Evolutionary conservation across 1,140 invertebrate species (phyloP).

Genomic region (Meloidogyne floridensis): DNA sequence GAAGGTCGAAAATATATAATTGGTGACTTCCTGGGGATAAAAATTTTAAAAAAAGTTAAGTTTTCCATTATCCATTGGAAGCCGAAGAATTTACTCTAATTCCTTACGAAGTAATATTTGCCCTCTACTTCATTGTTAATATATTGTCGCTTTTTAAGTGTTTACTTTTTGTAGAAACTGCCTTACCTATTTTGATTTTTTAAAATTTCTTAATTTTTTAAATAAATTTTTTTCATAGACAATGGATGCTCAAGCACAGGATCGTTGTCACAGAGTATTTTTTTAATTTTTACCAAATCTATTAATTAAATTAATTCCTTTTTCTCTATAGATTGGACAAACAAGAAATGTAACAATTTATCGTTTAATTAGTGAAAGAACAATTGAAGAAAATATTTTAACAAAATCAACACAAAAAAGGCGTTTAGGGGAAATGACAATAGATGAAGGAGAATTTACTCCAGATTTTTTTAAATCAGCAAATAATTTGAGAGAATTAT

Average conservation of each 20-base stretch:
- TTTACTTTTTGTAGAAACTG: too few relatives aligned
- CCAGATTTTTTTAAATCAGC: constrained; percentile 91
- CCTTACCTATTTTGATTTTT: too few relatives aligned
- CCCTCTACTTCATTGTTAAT: too few relatives aligned
- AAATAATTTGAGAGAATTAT: constrained; percentile 62
- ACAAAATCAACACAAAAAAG: constrained; percentile 98
- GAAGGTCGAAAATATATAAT: too few relatives aligned
- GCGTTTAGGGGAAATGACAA: constrained; percentile 90
- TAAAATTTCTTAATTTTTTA: too few relatives aligned
- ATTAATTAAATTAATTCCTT: neutral
- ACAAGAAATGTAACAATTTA: constrained; percentile 99
- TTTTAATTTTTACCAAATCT: constrained; percentile 4
- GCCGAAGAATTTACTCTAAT: too few relatives aligned
- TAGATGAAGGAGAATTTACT: constrained; percentile 98
- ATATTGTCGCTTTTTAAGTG: too few relatives aligned
- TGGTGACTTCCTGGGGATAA: too few relatives aligned
- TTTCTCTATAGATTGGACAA: constrained; percentile 81
- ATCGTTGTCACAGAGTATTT: constrained; percentile 56
- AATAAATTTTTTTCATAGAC: constrained; percentile 69
- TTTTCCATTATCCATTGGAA: too few relatives aligned
- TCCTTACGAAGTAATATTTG: too few relatives aligned
- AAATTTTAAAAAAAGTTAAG: too few relatives aligned
- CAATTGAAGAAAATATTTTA: constrained; percentile 97
- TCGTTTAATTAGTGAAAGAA: constrained; percentile 89
- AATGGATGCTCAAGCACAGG: constrained; percentile 99